These are phyloP conservation scores for Gymnogyps californianus DNA, from an alignment of 2,113 vertebrate genomes.

Conservation along the genomic window DNA sequence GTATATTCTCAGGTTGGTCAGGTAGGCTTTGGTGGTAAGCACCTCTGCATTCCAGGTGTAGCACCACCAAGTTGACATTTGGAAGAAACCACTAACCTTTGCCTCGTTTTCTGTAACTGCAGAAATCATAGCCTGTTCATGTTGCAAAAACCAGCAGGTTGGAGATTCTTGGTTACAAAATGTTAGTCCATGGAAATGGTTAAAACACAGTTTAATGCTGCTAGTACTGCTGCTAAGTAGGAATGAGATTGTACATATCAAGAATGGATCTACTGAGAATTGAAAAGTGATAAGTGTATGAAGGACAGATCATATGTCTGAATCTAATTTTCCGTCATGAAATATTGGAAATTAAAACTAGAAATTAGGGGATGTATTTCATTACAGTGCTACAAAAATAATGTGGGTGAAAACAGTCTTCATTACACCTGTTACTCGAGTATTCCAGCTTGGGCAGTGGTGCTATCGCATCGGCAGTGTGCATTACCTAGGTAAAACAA, in stretches of 20 bases:
- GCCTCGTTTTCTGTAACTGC: neutral
- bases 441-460: neutral
- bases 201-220: neutral
- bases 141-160: neutral
- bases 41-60: neutral
- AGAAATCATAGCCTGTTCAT: neutral
- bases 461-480: rapidly evolving
- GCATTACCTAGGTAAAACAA: neutral
- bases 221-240: neutral
- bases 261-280: neutral
- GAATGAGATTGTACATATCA: neutral
- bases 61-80: neutral
- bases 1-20: neutral
- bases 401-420: neutral
- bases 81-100: neutral
- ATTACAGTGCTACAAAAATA: neutral
- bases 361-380: neutral
- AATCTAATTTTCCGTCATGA: neutral
- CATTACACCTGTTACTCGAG: neutral
- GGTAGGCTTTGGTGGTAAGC: neutral
- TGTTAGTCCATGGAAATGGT: neutral
- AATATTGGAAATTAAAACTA: neutral
- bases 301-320: neutral
- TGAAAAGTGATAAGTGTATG: neutral
- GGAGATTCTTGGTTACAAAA: neutral